phyloP scores from a whole-genome alignment of 2,113 vertebrate species.

The Phrynosoma platyrhinos region DNA sequence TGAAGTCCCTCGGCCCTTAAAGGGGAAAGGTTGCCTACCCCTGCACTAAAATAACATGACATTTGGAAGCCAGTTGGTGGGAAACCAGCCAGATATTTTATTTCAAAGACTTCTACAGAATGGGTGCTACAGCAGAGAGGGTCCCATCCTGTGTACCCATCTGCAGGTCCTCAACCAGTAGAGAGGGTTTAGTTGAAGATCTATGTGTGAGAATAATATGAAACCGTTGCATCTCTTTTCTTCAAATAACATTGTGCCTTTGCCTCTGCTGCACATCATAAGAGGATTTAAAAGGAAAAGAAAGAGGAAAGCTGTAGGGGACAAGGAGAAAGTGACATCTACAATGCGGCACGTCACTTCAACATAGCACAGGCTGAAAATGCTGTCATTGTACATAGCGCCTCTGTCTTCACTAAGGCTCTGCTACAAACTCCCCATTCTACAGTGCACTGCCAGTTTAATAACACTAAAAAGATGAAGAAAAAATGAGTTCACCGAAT shows the following conservation, averaged over 20 bases:
- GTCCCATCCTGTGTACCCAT: background rate
- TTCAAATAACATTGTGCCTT: conserved; percentile 1
- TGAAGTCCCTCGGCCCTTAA: too few relatives aligned
- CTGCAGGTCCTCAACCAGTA: background rate
- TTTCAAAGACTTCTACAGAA: background rate
- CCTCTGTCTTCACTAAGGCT: conserved; percentile 38
- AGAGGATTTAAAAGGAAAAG: conserved; percentile 29
- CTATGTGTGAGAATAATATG: background rate
- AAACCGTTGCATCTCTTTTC: background rate
- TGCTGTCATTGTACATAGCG: conserved; percentile 48
- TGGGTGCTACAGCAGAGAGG: background rate
- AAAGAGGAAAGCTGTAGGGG: conserved; percentile 30
- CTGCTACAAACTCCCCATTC: conserved; percentile 43
- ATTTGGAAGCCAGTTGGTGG: background rate
- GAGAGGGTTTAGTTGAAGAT: background rate
- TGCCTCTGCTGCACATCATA: conserved; percentile 20
- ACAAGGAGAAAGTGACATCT: conserved; percentile 40
- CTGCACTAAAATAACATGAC: too few relatives aligned
- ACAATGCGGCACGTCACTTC: conserved; percentile 41
- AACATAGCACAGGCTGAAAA: background rate
- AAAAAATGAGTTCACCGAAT: conserved; percentile 38
- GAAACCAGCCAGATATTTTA: background rate
- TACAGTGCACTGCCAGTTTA: conserved; percentile 49
- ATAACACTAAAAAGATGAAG: conserved; percentile 49
- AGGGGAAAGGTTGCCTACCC: too few relatives aligned